Evolutionary conservation across 2,888 invertebrate genomes (phyloP), one percentile per base, ranked within the genome.

Genomic region (Andricus quercusramuli): DNA sequence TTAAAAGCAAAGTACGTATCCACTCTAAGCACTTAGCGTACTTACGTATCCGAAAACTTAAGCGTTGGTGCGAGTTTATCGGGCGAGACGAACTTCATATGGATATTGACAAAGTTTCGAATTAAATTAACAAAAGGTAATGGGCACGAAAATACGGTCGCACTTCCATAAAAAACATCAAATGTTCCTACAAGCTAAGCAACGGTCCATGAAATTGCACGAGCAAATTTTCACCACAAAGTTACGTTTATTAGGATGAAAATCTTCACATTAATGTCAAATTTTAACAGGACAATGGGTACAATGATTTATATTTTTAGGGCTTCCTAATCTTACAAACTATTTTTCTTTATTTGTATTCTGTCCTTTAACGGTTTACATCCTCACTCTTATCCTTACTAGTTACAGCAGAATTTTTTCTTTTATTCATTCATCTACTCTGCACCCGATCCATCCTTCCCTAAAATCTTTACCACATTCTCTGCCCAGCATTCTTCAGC

Each of bases 51-150:
- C 70, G 70, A 70, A 70, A 70, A 70, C 70, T 70, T 70, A 29
- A 70, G 51, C 13, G 44, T 68, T 70, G 74, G 65, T 37, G 51
- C n/a, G 51, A 79, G 76, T 79, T 79, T 76, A 79, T 79, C 64
- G 74, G 41, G 59, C 66, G 76, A 76, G 66, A 76, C 79, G 59
- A 79, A 79, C 79, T 76, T 65, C 29, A 47, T 76, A 68, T 65
- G 76, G 66, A 79, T 79, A 79, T 79, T 64, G 79, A n/a, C 64
- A 79, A 79, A 79, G 65, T 79, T 79, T 64, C 66, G 32, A 47
- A 79, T 79, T 76, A 64, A 47, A 65, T 74, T 64, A 79, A 79
- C 64, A 70, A 79, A 74, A 79, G 74, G 47, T 79, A 79, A 74
- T 79, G 74, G 65, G 41, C 41, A 47, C 64, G 44, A 44, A 70